Conservation (phyloP, 1,140 invertebrate species). For the Homalodisca vitripennis region DNA sequence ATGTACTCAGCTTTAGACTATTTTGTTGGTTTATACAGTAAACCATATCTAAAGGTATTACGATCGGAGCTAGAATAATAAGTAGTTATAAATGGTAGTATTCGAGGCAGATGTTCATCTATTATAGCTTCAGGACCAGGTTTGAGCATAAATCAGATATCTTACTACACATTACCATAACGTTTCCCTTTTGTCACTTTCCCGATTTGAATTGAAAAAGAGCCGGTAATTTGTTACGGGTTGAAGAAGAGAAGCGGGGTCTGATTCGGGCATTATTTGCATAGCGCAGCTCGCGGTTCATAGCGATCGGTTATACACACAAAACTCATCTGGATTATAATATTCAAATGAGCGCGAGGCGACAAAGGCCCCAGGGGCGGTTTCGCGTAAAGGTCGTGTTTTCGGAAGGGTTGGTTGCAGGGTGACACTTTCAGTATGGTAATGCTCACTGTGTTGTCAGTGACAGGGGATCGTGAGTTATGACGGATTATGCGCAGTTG, state of each 20-base stretch:
- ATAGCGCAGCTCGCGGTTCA: not conserved
- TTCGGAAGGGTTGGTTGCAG: constrained; percentile 12
- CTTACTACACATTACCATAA: constrained; percentile 16
- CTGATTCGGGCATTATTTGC: constrained; percentile 15
- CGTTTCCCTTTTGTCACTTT: not conserved
- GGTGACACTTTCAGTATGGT: too few relatives aligned
- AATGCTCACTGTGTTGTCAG: too few relatives aligned
- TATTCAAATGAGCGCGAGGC: constrained; percentile 18
- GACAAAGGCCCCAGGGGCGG: not conserved
- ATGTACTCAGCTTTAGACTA: too few relatives aligned
- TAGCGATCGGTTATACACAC: not conserved
- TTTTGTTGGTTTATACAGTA: too few relatives aligned
- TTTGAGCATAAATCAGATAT: constrained; percentile 14
- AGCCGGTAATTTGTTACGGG: constrained; percentile 12
- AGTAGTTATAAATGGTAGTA: constrained; percentile 4
- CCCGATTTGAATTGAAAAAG: constrained; percentile 8
- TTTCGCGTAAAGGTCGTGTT: constrained; percentile 5
- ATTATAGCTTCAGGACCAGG: constrained; percentile 16
- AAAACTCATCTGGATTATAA: constrained; percentile 1
- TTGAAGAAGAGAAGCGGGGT: constrained; percentile 22
- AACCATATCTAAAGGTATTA: too few relatives aligned
- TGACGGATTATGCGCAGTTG: too few relatives aligned
- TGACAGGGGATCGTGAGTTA: too few relatives aligned
- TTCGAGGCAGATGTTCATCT: constrained; percentile 14
- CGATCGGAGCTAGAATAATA: not conserved